Evolutionary conservation across 2,113 vertebrate species (phyloP), one percentile per base, ranked within the genome.

Genomic region (Notothenia coriiceps): DNA sequence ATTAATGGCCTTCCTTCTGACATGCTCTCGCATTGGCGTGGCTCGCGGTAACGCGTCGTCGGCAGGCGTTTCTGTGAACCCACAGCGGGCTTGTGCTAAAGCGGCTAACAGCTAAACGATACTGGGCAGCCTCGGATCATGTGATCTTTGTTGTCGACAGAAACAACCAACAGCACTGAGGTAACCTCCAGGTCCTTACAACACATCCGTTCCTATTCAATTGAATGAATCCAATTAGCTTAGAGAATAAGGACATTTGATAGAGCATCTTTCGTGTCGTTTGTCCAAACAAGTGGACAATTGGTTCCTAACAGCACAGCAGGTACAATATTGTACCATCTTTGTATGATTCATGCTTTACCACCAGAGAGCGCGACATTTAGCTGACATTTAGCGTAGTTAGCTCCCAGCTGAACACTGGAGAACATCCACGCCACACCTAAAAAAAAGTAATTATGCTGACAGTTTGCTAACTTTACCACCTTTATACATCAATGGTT

Each of bases 41-140:
- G 22, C 52, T 67, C 54, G 0, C 61, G 5, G 47, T 57, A 77
- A 72, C 71, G 70, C n/a, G n/a, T n/a, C n/a, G n/a, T n/a, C n/a
- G n/a, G n/a, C n/a, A n/a, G n/a, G n/a, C n/a, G n/a, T n/a, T n/a
- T n/a, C n/a, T n/a, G 52, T 81, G 13, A 52, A 69, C 47, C 74
- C 70, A n/a, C n/a, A n/a, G n/a, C n/a, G 12, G 54, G n/a, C 43
- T 59, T 20, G 35, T 49, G 83, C 77, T 82, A 90, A 72, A 60
- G 44, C 61, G 10, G 80, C 75, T 87, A 84, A 82, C 74, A 71
- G 71, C 83, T 88, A 83, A 80, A 78, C 78, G 73, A 65, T 56
- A 46, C 57, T 6, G 20, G 70, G 5, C 46, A 44, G 59, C 17
- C 13, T n/a, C 47, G 8, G 86, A 17, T 93, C 92, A 92, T 74